Percentiles rank a stretch among this genome's conserved stretches.
phyloP scores from a whole-genome alignment of 2,888 invertebrate species.

The Cerceris ruficornis region DNA sequence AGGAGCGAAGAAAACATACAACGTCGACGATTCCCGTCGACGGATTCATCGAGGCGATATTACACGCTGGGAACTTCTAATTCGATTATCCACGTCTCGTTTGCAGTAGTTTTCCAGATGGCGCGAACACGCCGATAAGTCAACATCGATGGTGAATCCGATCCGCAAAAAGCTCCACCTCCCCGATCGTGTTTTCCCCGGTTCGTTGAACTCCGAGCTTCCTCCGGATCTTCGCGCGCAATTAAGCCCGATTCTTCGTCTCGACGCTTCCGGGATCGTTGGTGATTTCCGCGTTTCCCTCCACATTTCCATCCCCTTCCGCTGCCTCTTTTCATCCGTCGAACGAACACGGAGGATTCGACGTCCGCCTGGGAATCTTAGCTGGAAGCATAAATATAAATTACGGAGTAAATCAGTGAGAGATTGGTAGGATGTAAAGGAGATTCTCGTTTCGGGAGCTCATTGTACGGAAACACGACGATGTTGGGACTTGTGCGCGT shows the following conservation, averaged over 20 bases:
- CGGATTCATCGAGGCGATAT: no score
- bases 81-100: no score
- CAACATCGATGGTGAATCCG: constrained; percentile 11
- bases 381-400: neutral
- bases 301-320: neutral
- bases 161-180: constrained; percentile 25
- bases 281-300: constrained; percentile 14
- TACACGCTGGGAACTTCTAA: no score
- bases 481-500: constrained; percentile 30
- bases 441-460: neutral
- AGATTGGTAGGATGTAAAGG: neutral
- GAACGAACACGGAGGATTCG: neutral
- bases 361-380: neutral
- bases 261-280: constrained; percentile 34
- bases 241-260: constrained; percentile 51
- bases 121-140: constrained; percentile 9
- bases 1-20: no score
- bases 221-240: constrained; percentile 30
- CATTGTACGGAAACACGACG: neutral
- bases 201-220: constrained; percentile 25
- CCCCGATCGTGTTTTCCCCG: constrained; percentile 30
- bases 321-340: neutral
- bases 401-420: neutral
- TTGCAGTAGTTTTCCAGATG: neutral
- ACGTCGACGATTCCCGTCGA: no score